These are phyloP conservation scores for Cepphus grylle DNA, from an alignment of 2,113 vertebrate species.

Conservation along the genomic window DNA sequence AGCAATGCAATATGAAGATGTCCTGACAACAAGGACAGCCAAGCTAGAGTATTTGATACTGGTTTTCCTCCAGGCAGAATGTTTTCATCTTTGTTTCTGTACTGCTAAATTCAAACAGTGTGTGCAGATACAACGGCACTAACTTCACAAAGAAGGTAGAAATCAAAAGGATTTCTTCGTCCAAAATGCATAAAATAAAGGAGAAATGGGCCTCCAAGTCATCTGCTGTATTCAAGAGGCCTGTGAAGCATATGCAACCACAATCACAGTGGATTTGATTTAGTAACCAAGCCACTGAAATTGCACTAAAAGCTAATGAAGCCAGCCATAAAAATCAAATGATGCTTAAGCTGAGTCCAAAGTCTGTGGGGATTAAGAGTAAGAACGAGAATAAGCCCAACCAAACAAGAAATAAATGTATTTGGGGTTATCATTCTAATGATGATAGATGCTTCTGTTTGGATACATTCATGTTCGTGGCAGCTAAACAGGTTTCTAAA, in stretches of 20 bases:
- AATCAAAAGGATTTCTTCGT: slow-evolving; percentile 8
- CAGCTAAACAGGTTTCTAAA: slow-evolving; percentile 5
- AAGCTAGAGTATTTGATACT: background rate
- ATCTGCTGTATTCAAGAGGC: background rate
- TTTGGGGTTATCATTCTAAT: background rate
- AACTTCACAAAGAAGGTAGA: slow-evolving; percentile 36
- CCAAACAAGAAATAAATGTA: background rate
- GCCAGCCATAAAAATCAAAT: slow-evolving; percentile 43
- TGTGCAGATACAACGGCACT: background rate
- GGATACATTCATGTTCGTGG: background rate
- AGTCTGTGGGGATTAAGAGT: background rate
- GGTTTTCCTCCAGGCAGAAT: slow-evolving; percentile 19
- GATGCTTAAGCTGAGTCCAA: slow-evolving; percentile 4
- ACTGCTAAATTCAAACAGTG: slow-evolving; percentile 40
- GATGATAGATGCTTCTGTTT: slow-evolving; percentile 14
- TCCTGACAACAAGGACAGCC: background rate
- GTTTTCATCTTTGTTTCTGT: slow-evolving; percentile 30
- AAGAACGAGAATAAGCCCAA: background rate
- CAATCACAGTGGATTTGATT: slow-evolving; percentile 22
- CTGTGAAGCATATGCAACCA: slow-evolving; percentile 34
- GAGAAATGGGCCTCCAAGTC: background rate
- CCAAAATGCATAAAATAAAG: slow-evolving; percentile 27
- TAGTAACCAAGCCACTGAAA: slow-evolving; percentile 40
- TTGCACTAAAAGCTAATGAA: slow-evolving; percentile 37
- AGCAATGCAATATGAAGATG: background rate